Percentiles rank a stretch among this genome's conserved stretches.
Conservation (phyloP, 2,113 vertebrate genomes). For the Alligator sinensis region DNA sequence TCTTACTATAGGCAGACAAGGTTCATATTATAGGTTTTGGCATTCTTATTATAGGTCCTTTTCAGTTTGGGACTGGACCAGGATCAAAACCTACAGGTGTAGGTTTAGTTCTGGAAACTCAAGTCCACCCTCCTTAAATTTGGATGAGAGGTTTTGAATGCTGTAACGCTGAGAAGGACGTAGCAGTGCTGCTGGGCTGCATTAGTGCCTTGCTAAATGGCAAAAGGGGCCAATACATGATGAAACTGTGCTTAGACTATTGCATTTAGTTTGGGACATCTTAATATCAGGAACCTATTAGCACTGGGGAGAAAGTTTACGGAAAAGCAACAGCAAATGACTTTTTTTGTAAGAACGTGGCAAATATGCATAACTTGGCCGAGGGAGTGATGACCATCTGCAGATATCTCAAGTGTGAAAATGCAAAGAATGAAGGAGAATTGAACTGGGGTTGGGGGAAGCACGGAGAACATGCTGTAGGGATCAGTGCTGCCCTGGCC, state of each 20-base stretch:
- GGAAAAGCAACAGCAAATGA: not conserved
- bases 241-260: not conserved
- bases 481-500: not conserved
- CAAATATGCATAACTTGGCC: accelerated
- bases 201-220: not conserved
- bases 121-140: not conserved
- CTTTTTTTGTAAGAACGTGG: not conserved
- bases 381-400: slow-evolving; percentile 35
- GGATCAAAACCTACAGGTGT: not conserved
- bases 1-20: too few relatives aligned
- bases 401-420: not conserved
- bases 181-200: not conserved
- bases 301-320: not conserved
- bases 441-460: not conserved
- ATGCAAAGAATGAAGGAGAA: not conserved
- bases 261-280: not conserved
- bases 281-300: not conserved
- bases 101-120: not conserved
- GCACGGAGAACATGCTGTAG: not conserved
- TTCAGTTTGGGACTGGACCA: not conserved
- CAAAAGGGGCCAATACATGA: not conserved
- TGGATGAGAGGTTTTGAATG: not conserved
- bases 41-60: not conserved
- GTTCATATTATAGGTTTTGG: too few relatives aligned
- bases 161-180: not conserved